These are phyloP conservation scores for Azorinus chamasolen DNA, from an alignment of 2,888 invertebrate genomes.

Conservation along the genomic window DNA sequence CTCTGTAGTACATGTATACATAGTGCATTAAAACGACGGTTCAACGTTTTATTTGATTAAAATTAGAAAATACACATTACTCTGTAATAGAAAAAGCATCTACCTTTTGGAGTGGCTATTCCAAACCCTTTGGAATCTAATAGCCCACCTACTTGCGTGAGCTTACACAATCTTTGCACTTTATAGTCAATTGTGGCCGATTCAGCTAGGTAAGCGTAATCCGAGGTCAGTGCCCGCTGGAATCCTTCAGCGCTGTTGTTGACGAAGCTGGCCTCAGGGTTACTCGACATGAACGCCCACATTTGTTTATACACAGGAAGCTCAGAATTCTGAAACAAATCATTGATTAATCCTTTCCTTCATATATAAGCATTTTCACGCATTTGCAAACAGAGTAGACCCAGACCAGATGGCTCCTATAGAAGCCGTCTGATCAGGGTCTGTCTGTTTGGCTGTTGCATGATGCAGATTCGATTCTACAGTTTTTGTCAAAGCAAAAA, in stretches of 20 bases:
- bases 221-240: conserved; percentile 93
- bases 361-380: not conserved
- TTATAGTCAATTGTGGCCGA: conserved; percentile 98
- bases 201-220: conserved; percentile 99
- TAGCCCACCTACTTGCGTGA: conserved; percentile 98
- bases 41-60: no score
- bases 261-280: conserved; percentile 94
- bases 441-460: no score
- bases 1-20: no score
- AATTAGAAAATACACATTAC: no score
- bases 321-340: conserved; percentile 91
- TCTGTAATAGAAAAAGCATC: no score
- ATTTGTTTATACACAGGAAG: conserved; percentile 93
- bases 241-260: conserved; percentile 97
- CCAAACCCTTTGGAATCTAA: conserved; percentile 97
- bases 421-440: no score
- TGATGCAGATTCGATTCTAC: no score
- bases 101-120: conserved; percentile 97
- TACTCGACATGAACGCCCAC: conserved; percentile 91
- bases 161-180: conserved; percentile 94
- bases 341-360: not conserved
- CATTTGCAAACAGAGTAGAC: no score
- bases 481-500: no score
- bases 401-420: no score
- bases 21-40: no score